Percentiles rank a stretch among this genome's conserved stretches.
These are phyloP conservation scores for Pseudochirops corinnae DNA, from an alignment of 2,797 vertebrate species.

Conservation along the genomic window DNA sequence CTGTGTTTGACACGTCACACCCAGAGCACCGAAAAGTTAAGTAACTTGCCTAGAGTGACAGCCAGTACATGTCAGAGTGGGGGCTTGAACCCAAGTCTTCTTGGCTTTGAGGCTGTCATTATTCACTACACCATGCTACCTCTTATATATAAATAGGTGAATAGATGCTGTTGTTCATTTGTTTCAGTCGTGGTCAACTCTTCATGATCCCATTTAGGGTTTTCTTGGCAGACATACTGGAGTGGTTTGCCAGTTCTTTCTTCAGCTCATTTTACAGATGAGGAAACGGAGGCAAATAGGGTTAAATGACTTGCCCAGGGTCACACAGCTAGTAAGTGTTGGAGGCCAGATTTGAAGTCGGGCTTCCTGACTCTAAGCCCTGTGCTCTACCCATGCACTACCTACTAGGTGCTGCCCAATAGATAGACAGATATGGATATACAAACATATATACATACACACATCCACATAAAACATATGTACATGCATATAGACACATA, in stretches of 20 bases:
- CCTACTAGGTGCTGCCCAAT: background rate
- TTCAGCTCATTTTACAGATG: background rate
- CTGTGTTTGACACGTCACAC: background rate
- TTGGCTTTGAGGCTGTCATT: background rate
- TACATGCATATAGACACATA: background rate
- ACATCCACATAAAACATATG: background rate
- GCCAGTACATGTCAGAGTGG: background rate
- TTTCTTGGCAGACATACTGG: background rate
- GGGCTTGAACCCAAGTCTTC: background rate
- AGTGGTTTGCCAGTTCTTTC: background rate
- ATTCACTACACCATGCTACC: background rate
- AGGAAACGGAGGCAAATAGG: background rate
- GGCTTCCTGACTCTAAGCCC: background rate
- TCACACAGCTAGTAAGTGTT: background rate
- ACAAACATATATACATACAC: background rate
- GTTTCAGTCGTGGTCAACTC: background rate
- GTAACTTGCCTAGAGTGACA: background rate
- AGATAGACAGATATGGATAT: background rate
- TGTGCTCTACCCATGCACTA: background rate
- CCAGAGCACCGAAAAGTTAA: background rate
- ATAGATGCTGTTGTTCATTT: background rate
- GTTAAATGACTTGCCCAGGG: background rate
- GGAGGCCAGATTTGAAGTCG: background rate
- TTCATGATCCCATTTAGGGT: background rate
- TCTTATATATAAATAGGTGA: background rate